Evolutionary conservation across 2,113 vertebrate genomes (phyloP).

Genomic region (Trachemys scripta): DNA sequence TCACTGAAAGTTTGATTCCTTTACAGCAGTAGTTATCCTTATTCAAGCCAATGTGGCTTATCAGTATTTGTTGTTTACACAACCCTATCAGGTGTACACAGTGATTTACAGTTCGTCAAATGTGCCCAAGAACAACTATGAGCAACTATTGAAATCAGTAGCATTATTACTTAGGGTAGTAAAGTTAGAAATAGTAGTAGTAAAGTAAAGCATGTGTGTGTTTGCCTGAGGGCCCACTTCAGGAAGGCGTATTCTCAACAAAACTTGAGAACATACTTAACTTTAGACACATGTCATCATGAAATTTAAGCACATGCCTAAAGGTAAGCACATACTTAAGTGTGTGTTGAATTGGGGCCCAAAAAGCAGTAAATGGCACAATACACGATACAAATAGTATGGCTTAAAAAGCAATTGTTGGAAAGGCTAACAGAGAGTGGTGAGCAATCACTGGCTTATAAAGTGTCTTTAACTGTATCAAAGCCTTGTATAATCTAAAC

Average conservation of each 20-base stretch:
- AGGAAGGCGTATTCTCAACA: not conserved
- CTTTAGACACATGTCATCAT: not conserved
- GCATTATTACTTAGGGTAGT: not conserved
- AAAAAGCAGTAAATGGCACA: not conserved
- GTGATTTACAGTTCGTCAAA: not conserved
- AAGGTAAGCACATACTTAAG: not conserved
- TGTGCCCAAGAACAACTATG: not conserved
- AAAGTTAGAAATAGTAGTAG: not conserved
- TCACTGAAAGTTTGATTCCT: not conserved
- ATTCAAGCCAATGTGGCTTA: not conserved
- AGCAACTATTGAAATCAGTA: fast-evolving
- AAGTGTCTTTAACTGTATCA: not conserved
- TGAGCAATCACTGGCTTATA: not conserved
- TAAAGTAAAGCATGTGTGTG: not conserved
- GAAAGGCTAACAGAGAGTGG: not conserved
- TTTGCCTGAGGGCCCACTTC: not conserved
- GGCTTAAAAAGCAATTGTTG: not conserved
- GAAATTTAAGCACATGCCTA: not conserved
- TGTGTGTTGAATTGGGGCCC: not conserved
- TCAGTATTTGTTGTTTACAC: not conserved
- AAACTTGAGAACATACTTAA: not conserved
- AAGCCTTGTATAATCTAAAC: fast-evolving
- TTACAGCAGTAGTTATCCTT: not conserved
- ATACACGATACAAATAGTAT: not conserved
- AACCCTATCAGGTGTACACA: fast-evolving